Conservation (phyloP, 2,113 vertebrate genomes). For the Mustelus asterias region DNA sequence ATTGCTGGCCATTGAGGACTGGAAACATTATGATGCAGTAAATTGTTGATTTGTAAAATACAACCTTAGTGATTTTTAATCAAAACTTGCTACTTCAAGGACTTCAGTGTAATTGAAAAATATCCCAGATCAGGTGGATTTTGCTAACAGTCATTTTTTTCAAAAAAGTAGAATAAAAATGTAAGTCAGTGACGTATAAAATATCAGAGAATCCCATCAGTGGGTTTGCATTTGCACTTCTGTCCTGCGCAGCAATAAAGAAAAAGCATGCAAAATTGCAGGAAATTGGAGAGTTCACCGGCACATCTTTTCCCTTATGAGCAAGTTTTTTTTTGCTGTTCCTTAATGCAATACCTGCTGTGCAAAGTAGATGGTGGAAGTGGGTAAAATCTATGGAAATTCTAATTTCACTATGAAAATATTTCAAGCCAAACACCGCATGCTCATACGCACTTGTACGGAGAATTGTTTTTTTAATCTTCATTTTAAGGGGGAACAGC, state of each 20-base stretch:
- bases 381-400: not conserved
- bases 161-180: not conserved
- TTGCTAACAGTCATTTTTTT: not conserved
- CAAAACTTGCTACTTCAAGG: not conserved
- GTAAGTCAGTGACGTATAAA: not conserved
- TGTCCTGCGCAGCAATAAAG: not conserved
- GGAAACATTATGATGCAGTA: not conserved
- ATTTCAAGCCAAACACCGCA: too few relatives aligned
- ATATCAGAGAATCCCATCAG: not conserved
- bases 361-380: not conserved
- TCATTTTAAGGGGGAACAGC: not conserved
- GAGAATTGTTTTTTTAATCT: not conserved
- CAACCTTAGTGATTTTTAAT: not conserved
- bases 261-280: not conserved
- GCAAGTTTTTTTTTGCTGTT: not conserved
- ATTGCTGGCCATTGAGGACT: not conserved
- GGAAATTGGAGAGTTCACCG: not conserved
- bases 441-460: not conserved
- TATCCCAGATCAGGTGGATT: not conserved
- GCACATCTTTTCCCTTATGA: not conserved
- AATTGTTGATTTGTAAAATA: not conserved
- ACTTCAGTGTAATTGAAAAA: not conserved
- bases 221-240: not conserved
- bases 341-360: not conserved
- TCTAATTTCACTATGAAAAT: not conserved